phyloP scores from a whole-genome alignment of 2,113 vertebrate species.

The Caranx melampygus region DNA sequence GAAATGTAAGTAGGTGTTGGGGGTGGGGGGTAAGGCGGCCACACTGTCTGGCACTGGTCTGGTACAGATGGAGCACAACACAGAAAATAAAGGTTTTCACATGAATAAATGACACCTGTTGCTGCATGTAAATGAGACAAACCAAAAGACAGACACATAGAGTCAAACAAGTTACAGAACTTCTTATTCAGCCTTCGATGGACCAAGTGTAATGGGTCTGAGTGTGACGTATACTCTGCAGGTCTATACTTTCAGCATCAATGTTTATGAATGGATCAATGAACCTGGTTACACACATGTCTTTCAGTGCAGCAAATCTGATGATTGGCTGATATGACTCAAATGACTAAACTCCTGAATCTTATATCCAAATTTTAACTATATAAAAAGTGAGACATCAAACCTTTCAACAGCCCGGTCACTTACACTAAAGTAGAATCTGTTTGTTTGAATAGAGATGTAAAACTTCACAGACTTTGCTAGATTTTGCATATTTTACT shows the following conservation, averaged over 20 bases:
- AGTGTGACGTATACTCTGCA: neutral
- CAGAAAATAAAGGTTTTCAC: neutral
- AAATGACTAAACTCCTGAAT: no score
- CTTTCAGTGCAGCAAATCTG: no score
- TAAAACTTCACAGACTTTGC: neutral
- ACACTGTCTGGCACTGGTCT: no score
- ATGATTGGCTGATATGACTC: no score
- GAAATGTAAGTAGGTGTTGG: neutral
- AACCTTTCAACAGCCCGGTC: neutral
- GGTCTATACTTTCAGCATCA: neutral
- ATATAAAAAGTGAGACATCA: no score
- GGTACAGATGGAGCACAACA: no score
- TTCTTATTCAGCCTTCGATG: neutral
- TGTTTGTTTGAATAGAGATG: neutral
- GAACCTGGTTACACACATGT: neutral
- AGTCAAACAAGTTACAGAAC: neutral
- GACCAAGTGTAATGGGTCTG: neutral
- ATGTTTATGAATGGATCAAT: neutral
- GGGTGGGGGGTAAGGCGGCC: no score
- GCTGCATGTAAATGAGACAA: no score
- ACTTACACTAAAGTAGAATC: neutral
- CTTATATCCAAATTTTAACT: no score
- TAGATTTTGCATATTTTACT: conserved; percentile 33
- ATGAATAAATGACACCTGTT: neutral
- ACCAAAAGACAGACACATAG: neutral